Base-by-base conservation (phyloP, 92 coral and sea anemone species). In the Parazoanthus darwini region DNA sequence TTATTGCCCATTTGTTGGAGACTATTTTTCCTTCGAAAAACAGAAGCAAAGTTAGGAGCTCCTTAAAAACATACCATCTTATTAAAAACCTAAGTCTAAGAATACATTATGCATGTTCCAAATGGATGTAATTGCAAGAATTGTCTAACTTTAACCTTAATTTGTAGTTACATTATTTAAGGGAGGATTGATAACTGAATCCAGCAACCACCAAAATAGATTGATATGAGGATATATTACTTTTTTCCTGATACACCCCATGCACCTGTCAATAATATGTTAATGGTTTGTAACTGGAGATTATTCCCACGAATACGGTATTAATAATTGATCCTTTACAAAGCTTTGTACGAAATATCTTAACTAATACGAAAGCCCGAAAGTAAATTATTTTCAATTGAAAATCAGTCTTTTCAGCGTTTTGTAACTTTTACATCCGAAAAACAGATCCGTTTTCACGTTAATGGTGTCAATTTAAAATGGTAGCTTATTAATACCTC, bases 271-370 rank as follows among this genome's bases (percentile, higher is more conserved):
- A 76, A 8, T 11, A 8, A 3, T 36, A 76, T 39, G 54, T 39
- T 76, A 38, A 76, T 76, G 11, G 29, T 39, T 74, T 42, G 22
- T 36, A 74, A 39, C 48, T 76, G n/a, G 23, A 76, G 79, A n/a
- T 9, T 76, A 76, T 76, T n/a, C 10, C 29, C 46, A 37, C 33
- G 38, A 76, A 76, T n/a, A 76, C 29, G 44, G 70, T 20, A 76
- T 76, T 36, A 76, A 76, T 76, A 15, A 76, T 39, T 76, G 11
- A 76, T 76, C 46, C n/a, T 76, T 76, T 76, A 39, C 51, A 76
- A 76, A 76, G 38, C 15, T 76, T 76, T 76, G 54, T 15, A 39
- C 54, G 5, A 36, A 39, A 36, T 29, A 74, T 20, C 42, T 33
- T 46, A 37, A 74, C 36, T 16, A 26, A 26, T 72, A 14, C 78